phyloP scores from a whole-genome alignment of 2,113 vertebrate genomes.

The Mesitornis unicolor region DNA sequence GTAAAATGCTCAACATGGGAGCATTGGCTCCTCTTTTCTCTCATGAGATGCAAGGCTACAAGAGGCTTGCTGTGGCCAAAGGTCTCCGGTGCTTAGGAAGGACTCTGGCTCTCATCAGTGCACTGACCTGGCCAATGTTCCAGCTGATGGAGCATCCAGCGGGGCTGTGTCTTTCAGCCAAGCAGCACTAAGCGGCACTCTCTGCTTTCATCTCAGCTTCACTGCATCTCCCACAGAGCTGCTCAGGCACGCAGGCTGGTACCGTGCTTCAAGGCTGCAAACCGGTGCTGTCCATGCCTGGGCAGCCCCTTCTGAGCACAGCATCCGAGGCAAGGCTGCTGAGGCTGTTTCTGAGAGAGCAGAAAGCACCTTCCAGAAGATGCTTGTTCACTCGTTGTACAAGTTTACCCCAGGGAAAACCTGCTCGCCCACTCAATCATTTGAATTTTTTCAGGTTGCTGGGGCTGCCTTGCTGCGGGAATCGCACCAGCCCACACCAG shows the following conservation, averaged over 20 bases:
- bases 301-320: neutral
- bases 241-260: neutral
- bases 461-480: neutral
- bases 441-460: neutral
- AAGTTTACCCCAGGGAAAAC: neutral
- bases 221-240: accelerated
- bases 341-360: neutral
- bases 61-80: accelerated
- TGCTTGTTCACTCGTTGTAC: accelerated
- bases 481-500: neutral
- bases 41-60: neutral
- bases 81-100: accelerated
- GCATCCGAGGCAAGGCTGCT: neutral
- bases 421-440: accelerated
- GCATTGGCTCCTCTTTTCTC: accelerated
- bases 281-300: accelerated
- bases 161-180: neutral
- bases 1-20: accelerated
- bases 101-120: accelerated
- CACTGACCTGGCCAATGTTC: accelerated
- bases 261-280: neutral
- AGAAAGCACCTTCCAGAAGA: neutral
- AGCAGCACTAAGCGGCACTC: slow-evolving; percentile 24
- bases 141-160: accelerated
- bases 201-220: neutral